Evolutionary conservation across 2,113 vertebrate species (phyloP), one percentile per base, ranked within the genome.

Genomic region (Nanorana parkeri): DNA sequence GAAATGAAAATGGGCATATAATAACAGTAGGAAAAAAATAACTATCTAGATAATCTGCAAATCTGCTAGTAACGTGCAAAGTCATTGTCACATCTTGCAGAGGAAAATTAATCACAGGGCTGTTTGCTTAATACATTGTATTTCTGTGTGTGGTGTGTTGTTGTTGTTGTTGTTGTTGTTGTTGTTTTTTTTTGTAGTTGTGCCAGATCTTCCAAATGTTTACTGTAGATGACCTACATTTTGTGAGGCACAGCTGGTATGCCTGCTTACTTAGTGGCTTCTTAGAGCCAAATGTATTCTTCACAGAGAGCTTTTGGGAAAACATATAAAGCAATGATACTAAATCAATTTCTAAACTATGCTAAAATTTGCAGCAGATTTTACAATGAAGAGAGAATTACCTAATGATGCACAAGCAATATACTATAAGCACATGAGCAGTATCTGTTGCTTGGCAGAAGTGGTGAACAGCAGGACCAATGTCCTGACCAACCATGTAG

Each of bases 191-290:
- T n/a, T 74, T 74, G 69, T 66, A 17, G 15, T 21, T 23, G 26
- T 75, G 80, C 80, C 80, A 81, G 61, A 15, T 66, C 51, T 56
- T 6, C 24, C 58, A 73, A 72, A 81, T 72, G 67, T 73, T 73
- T 81, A 65, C 80, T 81, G 61, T 47, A 56, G 63, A 81, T 81
- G 69, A 81, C 80, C 69, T 74, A 81, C n/a, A 81, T 81, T 74
- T 81, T 69, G 21, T 66, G 24, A 75, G 60, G 61, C 69, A 74
- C 80, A 81, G 69, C 69, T 81, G 69, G 55, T 65, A 58, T 67
- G 54, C 28, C n/a, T 79, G 77, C 77, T 79, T 17, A 60, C 52
- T 68, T 79, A 55, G 54, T 51, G 58, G 55, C 21, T 47, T 19
- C 15, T 16, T 68, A 36, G 20, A 41, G 64, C 24, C 72, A 75